Evolutionary conservation across 1,140 invertebrate species (phyloP).

Genomic region (Copidosoma floridanum): DNA sequence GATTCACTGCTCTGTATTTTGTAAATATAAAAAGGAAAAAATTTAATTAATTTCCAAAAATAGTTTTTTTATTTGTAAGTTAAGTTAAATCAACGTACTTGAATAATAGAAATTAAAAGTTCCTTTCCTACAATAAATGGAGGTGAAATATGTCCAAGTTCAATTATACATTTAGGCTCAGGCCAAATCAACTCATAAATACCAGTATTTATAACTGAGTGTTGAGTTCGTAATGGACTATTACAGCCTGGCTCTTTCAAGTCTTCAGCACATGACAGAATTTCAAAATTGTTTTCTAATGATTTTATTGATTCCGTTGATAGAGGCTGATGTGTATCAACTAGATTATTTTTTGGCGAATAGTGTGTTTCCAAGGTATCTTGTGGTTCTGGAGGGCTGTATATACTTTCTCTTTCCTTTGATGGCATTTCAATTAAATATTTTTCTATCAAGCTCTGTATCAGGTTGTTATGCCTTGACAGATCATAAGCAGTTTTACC

Average conservation of each 20-base stretch:
- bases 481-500: slow-evolving; percentile 55
- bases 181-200: slow-evolving; percentile 62
- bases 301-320: slow-evolving; percentile 51
- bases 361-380: slow-evolving; percentile 43
- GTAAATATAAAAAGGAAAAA: slow-evolving; percentile 2
- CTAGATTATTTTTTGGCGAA: slow-evolving; percentile 41
- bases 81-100: slow-evolving; percentile 35
- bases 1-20: slow-evolving; percentile 47
- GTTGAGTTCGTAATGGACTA: slow-evolving; percentile 36
- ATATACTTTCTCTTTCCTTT: slow-evolving; percentile 45
- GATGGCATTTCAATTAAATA: slow-evolving; percentile 38
- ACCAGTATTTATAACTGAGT: slow-evolving; percentile 33
- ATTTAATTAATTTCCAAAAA: not conserved
- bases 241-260: slow-evolving; percentile 39
- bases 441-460: slow-evolving; percentile 51
- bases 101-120: slow-evolving; percentile 57
- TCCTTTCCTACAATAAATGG: slow-evolving; percentile 54
- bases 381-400: slow-evolving; percentile 37
- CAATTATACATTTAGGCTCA: slow-evolving; percentile 61
- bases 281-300: slow-evolving; percentile 45
- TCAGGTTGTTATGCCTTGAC: slow-evolving; percentile 51
- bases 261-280: slow-evolving; percentile 22
- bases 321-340: slow-evolving; percentile 47
- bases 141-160: slow-evolving; percentile 54
- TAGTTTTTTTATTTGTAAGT: not conserved